Evolutionary conservation across 2,888 invertebrate genomes (phyloP), one percentile per base, ranked within the genome.

Genomic region (Mactromeris polynyma): DNA sequence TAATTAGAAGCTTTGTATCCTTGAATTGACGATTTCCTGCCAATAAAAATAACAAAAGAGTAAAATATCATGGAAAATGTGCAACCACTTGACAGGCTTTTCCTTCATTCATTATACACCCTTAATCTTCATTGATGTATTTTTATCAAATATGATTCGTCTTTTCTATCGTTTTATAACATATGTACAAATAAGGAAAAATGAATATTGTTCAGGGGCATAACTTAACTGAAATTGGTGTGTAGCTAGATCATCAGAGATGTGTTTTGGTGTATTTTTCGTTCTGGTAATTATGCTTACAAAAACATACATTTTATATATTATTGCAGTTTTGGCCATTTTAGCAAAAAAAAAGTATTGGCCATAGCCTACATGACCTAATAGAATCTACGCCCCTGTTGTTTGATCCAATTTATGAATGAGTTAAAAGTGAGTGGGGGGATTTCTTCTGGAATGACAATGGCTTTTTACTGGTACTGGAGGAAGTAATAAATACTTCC

Each of bases 141-240:
- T 64, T 64, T 9, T 3, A 0, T 64, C 51, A 17, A 51, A 51
- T 51, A 51, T 2, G 51, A 6, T 7, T 26, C 26, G 6, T 26
- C n/a, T 64, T 7, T 64, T 26, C 21, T 26, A 26, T 2, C 58
- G 26, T 54, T 54, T 54, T 54, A 64, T 64, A 64, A n/a, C 26
- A 64, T 64, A 64, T 64, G 26, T 11, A 64, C 26, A 26, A 64
- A 64, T 64, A 64, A 64, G 58, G 58, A 64, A 64, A 64, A 64
- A 64, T 9, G 26, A 64, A 64, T 26, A n/a, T 7, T 64, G 21
- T 58, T 21, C n/a, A n/a, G n/a, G n/a, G n/a, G n/a, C n/a, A n/a
- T n/a, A n/a, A n/a, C n/a, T n/a, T n/a, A n/a, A n/a, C n/a, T n/a
- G n/a, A n/a, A n/a, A n/a, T n/a, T n/a, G n/a, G n/a, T n/a, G n/a